phyloP scores from a whole-genome alignment of 2,113 vertebrate species.

The Cyprinodon tularosa region DNA sequence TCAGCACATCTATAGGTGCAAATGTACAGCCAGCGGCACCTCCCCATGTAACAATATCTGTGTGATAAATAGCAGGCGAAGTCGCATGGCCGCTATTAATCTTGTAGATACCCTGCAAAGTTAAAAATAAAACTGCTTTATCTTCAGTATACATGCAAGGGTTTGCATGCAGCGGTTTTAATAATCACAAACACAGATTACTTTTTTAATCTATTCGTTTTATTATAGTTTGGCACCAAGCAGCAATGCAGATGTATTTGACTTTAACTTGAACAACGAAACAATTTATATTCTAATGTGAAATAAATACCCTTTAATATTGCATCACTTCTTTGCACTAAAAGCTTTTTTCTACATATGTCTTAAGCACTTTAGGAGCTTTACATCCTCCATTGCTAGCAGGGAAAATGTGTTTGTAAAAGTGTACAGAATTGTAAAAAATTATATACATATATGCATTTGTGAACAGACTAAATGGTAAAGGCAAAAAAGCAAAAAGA shows the following conservation, averaged over 20 bases:
- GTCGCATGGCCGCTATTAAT: slow-evolving; percentile 28
- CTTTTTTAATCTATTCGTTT: slow-evolving; percentile 8
- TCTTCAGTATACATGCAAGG: slow-evolving; percentile 21
- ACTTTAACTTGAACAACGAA: background rate
- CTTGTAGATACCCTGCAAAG: slow-evolving; percentile 28
- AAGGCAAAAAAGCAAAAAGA: slow-evolving; percentile 6
- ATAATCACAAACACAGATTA: background rate
- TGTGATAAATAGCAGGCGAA: slow-evolving; percentile 27
- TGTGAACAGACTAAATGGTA: slow-evolving; percentile 10
- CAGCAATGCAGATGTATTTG: slow-evolving; percentile 5
- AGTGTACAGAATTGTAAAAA: slow-evolving; percentile 24
- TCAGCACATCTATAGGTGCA: slow-evolving; percentile 64
- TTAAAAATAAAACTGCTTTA: slow-evolving; percentile 20
- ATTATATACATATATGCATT: slow-evolving; percentile 32
- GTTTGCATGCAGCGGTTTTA: slow-evolving; percentile 33
- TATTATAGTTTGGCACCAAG: slow-evolving; percentile 16
- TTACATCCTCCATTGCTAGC: slow-evolving; percentile 29
- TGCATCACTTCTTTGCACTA: slow-evolving; percentile 47
- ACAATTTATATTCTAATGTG: slow-evolving; percentile 11
- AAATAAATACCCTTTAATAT: slow-evolving; percentile 36
- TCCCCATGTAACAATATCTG: slow-evolving; percentile 50
- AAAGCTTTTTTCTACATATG: slow-evolving; percentile 15
- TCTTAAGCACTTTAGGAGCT: slow-evolving; percentile 46
- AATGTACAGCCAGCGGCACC: slow-evolving; percentile 40
- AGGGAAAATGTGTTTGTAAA: slow-evolving; percentile 23